A percentile compares a stretch with the other conserved stretches of the same genome.
phyloP scores from a whole-genome alignment of 2,113 vertebrate species.

The Lophochroa leadbeateri region DNA sequence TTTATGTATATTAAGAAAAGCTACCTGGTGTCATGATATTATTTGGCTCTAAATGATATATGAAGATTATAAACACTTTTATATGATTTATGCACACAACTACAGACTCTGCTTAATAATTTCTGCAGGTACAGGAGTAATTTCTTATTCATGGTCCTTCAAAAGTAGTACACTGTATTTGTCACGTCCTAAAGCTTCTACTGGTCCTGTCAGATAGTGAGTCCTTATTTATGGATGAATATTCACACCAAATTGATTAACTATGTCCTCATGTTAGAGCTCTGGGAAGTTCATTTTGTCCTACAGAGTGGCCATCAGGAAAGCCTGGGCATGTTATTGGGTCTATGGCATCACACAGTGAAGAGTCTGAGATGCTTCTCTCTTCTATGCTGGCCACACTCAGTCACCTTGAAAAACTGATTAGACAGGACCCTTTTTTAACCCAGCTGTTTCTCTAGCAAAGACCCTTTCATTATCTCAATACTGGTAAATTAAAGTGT shows the following conservation, averaged over 20 bases:
- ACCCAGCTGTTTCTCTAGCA: background rate
- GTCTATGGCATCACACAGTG: background rate
- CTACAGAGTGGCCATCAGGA: background rate
- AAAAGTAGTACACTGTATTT: background rate
- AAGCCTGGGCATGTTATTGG: background rate
- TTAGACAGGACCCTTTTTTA: background rate
- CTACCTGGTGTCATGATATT: background rate
- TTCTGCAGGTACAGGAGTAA: background rate
- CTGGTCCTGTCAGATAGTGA: background rate
- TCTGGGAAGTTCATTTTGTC: background rate
- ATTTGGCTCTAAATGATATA: background rate
- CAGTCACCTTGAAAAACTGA: background rate
- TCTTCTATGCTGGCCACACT: background rate
- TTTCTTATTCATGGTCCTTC: conserved; percentile 3
- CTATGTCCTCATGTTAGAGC: background rate
- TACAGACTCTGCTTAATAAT: background rate
- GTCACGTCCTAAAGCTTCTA: background rate
- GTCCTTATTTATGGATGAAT: background rate
- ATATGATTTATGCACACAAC: background rate
- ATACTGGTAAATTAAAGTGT: background rate
- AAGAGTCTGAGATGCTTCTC: background rate
- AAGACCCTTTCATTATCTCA: rapidly evolving
- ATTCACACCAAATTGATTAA: background rate
- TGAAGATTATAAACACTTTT: background rate
- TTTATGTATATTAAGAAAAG: background rate